A percentile compares a stretch with the other conserved stretches of the same genome.
Conservation (phyloP, 2,113 vertebrate genomes). For the mouse (Mus musculus) region GRCm39 chr2:134695501-134696000, state of each 20-base stretch:
- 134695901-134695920: slow-evolving; percentile 13
- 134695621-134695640: slow-evolving; percentile 20
- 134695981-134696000: neutral
- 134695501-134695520: slow-evolving; percentile 42
- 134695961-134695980: slow-evolving; percentile 27
- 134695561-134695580: neutral
- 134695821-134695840: neutral
- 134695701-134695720: slow-evolving; percentile 54
- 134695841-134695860: slow-evolving; percentile 23
- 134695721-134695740: slow-evolving; percentile 51
- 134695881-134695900: slow-evolving; percentile 45
- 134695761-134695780: slow-evolving; percentile 57
- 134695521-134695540: slow-evolving; percentile 70
- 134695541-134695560: neutral
- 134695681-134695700: slow-evolving; percentile 53
- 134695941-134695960: neutral
- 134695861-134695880: slow-evolving; percentile 4
- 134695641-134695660: slow-evolving; percentile 45
- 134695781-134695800: slow-evolving; percentile 57
- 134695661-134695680: slow-evolving; percentile 68
- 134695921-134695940: neutral
- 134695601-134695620: slow-evolving; percentile 56
- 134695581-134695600: slow-evolving; percentile 64
- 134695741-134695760: slow-evolving; percentile 64
- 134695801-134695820: slow-evolving; percentile 52